Base-by-base conservation (phyloP, 2,113 vertebrate genomes). In the Pangasianodon gigas region DNA sequence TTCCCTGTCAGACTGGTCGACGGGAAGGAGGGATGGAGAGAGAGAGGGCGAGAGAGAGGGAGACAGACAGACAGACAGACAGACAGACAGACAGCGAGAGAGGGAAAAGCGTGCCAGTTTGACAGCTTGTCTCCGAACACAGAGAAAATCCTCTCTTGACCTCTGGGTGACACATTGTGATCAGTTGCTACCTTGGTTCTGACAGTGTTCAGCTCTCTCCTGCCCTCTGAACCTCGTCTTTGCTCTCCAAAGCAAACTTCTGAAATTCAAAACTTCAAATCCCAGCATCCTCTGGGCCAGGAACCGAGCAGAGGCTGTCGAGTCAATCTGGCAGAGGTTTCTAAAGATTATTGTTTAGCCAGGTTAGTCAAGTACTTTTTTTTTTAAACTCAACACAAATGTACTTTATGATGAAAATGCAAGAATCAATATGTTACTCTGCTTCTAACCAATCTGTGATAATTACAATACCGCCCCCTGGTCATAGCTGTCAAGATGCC, bases 401-500 rank as follows among this genome's bases (percentile, higher is more conserved):
- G 69, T 89, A 91, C 84, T 88, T 46, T 84, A 92, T 80, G 89
- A 92, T 92, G 87, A 67, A 77, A 91, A 91, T 86, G 84, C 90
- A 93, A 93, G 90, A 93, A 93, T 92, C 94, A 94, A 95, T 93
- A 93, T 93, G 91, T 67, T 94, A 93, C 93, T 94, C 93, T 92
- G 90, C 94, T 94, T 95, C 79, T 89, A 77, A 89, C 88, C 91
- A 91, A 94, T 94, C 91, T 95, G 92, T 93, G 94, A 96, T 95
- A 96, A 96, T 96, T 95, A 96, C 90, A 95, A 94, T 94, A 95
- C 87, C 80, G 89, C 92, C 93, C 91, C 92, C 89, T 87, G 93
- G 94, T 94, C 93, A 93, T 91, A 91, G 89, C 46, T 93, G 93
- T 93, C 92, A 93, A 89, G 87, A 87, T 90, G 94, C 94, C 93